Conservation (phyloP, 2,797 vertebrate genomes). For the Oceanodroma leucorhoa region DNA sequence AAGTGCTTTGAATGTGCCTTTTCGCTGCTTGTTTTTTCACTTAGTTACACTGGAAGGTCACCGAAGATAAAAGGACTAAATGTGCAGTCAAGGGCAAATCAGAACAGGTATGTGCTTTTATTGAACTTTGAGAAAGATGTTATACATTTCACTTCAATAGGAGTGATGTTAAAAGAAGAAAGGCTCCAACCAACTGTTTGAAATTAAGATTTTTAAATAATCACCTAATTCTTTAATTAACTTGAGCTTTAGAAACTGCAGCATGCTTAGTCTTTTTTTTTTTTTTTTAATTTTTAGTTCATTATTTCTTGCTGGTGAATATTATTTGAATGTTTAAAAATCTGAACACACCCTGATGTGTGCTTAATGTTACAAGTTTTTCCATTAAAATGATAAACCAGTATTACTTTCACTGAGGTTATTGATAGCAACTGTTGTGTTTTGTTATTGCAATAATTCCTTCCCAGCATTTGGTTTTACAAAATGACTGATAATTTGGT, state of each 20-base stretch:
- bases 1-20: background rate
- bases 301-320: background rate
- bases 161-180: background rate
- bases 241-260: background rate
- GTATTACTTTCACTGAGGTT: background rate
- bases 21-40: background rate
- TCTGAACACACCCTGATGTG: background rate
- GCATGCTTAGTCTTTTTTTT: background rate
- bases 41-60: slow-evolving; percentile 89
- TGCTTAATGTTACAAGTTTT: background rate
- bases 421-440: background rate
- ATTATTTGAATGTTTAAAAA: background rate
- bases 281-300: background rate
- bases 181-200: background rate
- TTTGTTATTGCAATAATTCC: background rate
- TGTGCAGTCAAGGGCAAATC: slow-evolving; percentile 94
- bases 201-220: background rate
- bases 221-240: background rate
- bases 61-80: slow-evolving; percentile 79
- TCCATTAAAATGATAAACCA: background rate
- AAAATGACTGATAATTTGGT: background rate
- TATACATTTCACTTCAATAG: background rate
- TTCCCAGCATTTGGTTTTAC: background rate
- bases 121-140: background rate
- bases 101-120: slow-evolving; percentile 82